phyloP scores from a whole-genome alignment of 2,797 vertebrate genomes.

The Hydrolagus colliei region DNA sequence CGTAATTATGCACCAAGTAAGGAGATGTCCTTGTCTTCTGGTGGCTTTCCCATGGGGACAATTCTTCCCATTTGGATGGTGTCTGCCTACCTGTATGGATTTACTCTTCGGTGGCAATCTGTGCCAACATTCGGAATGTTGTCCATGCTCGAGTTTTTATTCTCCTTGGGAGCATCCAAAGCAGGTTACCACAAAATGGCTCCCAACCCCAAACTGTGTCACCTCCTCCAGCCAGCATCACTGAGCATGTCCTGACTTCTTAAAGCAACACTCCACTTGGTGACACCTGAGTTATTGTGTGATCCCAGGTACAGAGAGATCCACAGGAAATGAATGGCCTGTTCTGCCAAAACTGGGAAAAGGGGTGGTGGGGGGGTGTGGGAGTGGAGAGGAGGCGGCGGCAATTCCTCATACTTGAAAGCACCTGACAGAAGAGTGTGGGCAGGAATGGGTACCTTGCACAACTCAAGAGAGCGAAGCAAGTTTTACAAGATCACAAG shows the following conservation, averaged over 20 bases:
- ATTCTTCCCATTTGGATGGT: slow-evolving; percentile 8
- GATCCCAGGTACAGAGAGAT: neutral
- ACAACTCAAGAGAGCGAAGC: neutral
- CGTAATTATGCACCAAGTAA: slow-evolving; percentile 2
- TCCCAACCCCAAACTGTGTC: neutral
- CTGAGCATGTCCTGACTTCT: neutral
- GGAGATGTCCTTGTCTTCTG: neutral
- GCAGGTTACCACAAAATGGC: neutral
- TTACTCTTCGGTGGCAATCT: neutral
- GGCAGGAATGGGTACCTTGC: neutral
- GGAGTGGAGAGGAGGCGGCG: neutral
- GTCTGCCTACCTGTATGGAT: slow-evolving; percentile 13
- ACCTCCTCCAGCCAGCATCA: neutral
- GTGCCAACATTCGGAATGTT: neutral
- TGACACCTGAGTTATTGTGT: neutral
- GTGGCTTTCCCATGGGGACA: neutral
- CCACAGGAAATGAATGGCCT: neutral
- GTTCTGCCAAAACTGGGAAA: slow-evolving; percentile 27
- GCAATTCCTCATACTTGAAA: neutral
- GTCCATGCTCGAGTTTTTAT: neutral
- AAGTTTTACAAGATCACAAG: neutral
- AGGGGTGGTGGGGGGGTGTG: neutral
- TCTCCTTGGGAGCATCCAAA: neutral
- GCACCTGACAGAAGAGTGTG: too few species aligned
- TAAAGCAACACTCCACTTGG: neutral